Evolutionary conservation across 2,888 invertebrate species (phyloP).

Genomic region (Caenorhabditis sp.): DNA sequence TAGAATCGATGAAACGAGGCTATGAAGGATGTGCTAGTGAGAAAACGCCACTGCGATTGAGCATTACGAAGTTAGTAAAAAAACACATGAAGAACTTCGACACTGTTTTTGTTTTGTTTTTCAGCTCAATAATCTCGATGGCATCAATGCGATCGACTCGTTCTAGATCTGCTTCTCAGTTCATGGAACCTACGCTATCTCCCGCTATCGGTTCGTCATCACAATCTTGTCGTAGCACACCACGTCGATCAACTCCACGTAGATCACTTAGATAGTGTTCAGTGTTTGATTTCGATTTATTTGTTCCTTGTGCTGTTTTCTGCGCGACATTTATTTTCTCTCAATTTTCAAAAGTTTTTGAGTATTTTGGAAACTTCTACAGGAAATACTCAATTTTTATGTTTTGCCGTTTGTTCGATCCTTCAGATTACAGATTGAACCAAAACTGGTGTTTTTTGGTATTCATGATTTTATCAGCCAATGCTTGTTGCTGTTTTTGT

Average conservation of each 20-base stretch:
- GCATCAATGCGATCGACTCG: conserved; percentile 54
- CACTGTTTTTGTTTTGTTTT: neutral
- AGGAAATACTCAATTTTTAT: too few species aligned
- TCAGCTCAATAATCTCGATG: conserved; percentile 58
- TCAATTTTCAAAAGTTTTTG: too few species aligned
- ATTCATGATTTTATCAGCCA: neutral
- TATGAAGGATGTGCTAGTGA: conserved; percentile 56
- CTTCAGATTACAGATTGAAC: too few species aligned
- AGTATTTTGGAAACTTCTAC: too few species aligned
- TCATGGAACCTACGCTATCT: conserved; percentile 50
- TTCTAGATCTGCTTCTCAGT: conserved; percentile 53
- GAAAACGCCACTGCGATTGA: conserved; percentile 53
- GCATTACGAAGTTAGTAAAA: conserved; percentile 49
- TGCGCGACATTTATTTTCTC: neutral
- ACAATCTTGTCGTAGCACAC: conserved; percentile 40
- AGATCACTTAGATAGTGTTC: conserved; percentile 33
- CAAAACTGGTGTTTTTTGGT: too few species aligned
- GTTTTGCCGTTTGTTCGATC: too few species aligned
- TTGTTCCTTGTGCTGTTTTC: neutral
- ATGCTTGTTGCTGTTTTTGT: neutral
- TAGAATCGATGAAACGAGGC: conserved; percentile 56
- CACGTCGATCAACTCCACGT: conserved; percentile 28
- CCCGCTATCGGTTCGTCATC: conserved; percentile 46
- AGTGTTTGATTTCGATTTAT: neutral
- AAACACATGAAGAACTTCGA: too few species aligned